Evolutionary conservation across 1,140 invertebrate species (phyloP).

Genomic region (Trichonephila inaurata): DNA sequence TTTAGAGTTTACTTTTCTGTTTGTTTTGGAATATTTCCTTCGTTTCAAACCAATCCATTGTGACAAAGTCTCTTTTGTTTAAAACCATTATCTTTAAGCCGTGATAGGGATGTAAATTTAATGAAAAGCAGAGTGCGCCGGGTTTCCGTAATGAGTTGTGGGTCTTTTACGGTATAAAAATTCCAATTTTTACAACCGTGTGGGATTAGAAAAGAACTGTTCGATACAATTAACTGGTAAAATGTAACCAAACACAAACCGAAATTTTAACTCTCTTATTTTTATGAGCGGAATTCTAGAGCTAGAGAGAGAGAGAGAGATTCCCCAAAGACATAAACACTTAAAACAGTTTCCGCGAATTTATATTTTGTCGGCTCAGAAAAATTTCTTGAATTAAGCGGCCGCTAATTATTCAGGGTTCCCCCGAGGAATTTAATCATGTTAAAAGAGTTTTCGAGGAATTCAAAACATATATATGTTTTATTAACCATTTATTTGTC

Average conservation of each 20-base stretch:
- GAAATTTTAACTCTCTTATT: neutral
- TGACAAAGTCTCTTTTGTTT: slow-evolving; percentile 62
- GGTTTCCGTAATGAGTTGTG: slow-evolving; percentile 15
- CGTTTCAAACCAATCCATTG: slow-evolving; percentile 30
- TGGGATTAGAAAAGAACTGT: neutral
- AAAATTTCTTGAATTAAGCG: neutral
- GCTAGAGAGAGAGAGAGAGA: neutral
- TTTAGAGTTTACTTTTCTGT: slow-evolving; percentile 59
- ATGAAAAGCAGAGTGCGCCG: slow-evolving; percentile 3
- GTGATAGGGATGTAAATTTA: slow-evolving; percentile 50
- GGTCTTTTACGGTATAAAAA: slow-evolving; percentile 23
- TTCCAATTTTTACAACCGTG: neutral
- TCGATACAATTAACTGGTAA: slow-evolving; percentile 2
- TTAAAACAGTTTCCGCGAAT: neutral
- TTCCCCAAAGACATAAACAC: slow-evolving; percentile 1
- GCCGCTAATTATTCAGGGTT: neutral
- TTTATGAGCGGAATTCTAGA: neutral
- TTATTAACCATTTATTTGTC: neutral
- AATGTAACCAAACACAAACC: slow-evolving; percentile 5
- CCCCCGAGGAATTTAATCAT: slow-evolving; percentile 12
- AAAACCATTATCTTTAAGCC: slow-evolving; percentile 49
- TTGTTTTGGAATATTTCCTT: slow-evolving; percentile 36
- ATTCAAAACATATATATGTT: slow-evolving; percentile 21
- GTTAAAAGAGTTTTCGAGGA: neutral
- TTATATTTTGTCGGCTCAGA: neutral